Evolutionary conservation across 37 sponge, comb jelly and placozoan species (phyloP).

Genomic region (Oopsacas minuta): DNA sequence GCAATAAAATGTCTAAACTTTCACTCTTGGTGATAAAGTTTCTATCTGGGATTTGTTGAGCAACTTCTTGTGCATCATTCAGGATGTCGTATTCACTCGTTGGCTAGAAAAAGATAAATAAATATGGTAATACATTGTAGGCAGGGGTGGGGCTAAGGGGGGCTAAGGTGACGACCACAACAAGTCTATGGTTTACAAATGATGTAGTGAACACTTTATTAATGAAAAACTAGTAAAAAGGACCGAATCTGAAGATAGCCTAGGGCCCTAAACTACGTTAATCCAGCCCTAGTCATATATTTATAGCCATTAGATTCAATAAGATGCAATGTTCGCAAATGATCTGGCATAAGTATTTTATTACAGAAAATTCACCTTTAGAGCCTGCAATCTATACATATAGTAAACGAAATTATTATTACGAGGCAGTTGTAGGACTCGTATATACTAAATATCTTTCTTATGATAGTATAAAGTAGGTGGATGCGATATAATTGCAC

Average conservation of each 20-base stretch:
- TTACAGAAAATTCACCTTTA: background rate
- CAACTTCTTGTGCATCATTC: background rate
- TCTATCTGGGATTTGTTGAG: background rate
- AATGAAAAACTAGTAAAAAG: too few species aligned
- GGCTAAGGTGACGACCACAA: too few species aligned
- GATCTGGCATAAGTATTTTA: background rate
- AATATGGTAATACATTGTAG: background rate
- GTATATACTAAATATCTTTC: background rate
- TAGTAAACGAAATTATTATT: background rate
- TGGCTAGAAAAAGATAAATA: background rate
- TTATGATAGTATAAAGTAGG: too few species aligned
- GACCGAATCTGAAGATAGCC: too few species aligned
- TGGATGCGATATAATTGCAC: too few species aligned
- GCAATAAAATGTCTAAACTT: background rate
- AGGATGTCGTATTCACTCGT: background rate
- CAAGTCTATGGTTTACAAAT: too few species aligned
- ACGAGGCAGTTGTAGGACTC: background rate
- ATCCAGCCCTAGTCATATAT: too few species aligned
- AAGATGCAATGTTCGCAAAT: background rate
- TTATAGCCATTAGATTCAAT: background rate
- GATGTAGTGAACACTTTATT: too few species aligned
- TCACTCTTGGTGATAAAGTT: background rate
- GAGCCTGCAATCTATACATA: background rate
- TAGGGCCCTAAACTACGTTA: too few species aligned
- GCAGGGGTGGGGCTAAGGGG: too few species aligned